Percentiles rank a stretch among this genome's conserved stretches.
These are phyloP conservation scores for Cerceris ruficornis DNA, from an alignment of 2,888 invertebrate species.

Conservation along the genomic window DNA sequence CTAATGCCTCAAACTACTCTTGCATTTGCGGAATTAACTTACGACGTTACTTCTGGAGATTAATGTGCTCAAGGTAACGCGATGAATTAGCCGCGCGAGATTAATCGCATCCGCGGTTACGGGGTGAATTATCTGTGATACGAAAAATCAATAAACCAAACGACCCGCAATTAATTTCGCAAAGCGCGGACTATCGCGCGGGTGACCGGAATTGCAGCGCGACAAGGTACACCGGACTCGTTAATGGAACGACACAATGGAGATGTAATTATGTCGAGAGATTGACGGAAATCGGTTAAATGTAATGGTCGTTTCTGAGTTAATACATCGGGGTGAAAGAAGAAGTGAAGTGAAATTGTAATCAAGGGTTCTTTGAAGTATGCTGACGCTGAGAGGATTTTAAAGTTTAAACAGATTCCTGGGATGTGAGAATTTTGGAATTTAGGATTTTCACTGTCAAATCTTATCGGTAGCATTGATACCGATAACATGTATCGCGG, in stretches of 20 bases:
- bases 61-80: conserved; percentile 36
- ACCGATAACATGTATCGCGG: too few species aligned
- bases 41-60: conserved; percentile 23
- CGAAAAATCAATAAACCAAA: conserved; percentile 51
- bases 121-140: conserved; percentile 43
- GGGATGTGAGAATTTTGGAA: too few species aligned
- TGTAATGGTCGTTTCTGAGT: too few species aligned
- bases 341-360: too few species aligned
- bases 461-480: too few species aligned
- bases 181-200: conserved; percentile 13
- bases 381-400: too few species aligned
- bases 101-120: conserved; percentile 37
- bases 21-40: conserved; percentile 33
- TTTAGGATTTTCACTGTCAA: too few species aligned
- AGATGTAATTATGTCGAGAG: too few species aligned
- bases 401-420: too few species aligned
- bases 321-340: too few species aligned
- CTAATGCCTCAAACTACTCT: conserved; percentile 10
- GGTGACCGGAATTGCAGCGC: not conserved
- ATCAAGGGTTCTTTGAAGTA: too few species aligned
- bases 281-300: too few species aligned
- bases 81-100: conserved; percentile 45
- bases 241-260: not conserved
- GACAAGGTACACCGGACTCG: not conserved
- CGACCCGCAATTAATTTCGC: conserved; percentile 40